These are phyloP conservation scores for Eristalis pertinax DNA, from an alignment of 2,888 invertebrate species.

Conservation along the genomic window DNA sequence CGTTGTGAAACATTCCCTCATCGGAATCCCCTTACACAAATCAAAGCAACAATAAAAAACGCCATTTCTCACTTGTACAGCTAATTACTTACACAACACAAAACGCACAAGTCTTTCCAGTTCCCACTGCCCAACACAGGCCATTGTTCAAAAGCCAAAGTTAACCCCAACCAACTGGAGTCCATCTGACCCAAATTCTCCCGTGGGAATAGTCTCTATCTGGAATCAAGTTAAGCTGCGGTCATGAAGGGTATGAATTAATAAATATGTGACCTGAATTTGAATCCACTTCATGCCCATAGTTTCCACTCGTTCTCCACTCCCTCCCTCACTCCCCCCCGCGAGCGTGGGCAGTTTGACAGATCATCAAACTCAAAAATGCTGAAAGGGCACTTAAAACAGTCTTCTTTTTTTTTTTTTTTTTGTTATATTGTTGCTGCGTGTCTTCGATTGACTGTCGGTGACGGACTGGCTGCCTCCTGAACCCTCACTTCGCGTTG, in stretches of 20 bases:
- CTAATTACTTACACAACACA: background rate
- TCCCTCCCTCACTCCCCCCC: background rate
- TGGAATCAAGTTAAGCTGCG: slow-evolving; percentile 26
- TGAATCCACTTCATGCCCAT: slow-evolving; percentile 4
- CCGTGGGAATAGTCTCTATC: slow-evolving; percentile 17
- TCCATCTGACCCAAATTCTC: slow-evolving; percentile 53
- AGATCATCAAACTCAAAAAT: slow-evolving; percentile 43
- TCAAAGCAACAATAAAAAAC: background rate
- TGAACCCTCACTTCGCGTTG: background rate
- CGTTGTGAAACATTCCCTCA: background rate
- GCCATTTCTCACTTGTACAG: background rate
- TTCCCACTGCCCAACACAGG: background rate
- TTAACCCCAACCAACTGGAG: background rate
- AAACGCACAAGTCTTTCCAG: too few relatives aligned
- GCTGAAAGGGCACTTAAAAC: slow-evolving; percentile 38
- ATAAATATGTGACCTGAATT: slow-evolving; percentile 57
- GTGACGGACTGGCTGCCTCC: slow-evolving; percentile 37
- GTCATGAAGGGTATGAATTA: slow-evolving; percentile 31
- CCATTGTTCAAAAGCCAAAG: background rate
- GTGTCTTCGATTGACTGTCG: slow-evolving; percentile 47
- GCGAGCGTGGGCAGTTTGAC: slow-evolving; percentile 32
- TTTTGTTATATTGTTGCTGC: slow-evolving; percentile 30
- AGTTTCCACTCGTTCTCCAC: background rate
- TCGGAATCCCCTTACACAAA: background rate
- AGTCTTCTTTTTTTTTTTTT: slow-evolving; percentile 38